Conservation (phyloP, 2,113 vertebrate species). For the Pachypanchax playfairii region DNA sequence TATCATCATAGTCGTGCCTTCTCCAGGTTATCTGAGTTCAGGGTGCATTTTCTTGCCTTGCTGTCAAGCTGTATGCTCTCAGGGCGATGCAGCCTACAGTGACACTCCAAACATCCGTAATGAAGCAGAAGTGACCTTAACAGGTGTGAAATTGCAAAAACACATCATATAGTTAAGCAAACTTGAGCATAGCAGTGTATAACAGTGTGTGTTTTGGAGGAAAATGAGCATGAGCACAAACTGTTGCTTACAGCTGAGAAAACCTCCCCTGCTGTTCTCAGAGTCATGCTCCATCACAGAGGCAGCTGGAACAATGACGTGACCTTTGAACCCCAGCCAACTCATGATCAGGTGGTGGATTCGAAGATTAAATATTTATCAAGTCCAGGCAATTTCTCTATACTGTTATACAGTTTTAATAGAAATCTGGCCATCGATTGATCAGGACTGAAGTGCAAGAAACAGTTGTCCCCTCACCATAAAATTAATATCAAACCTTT, state of each 20-base stretch:
- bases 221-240: conserved; percentile 17
- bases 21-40: conserved; percentile 64
- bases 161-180: conserved; percentile 28
- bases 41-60: conserved; percentile 32
- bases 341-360: conserved; percentile 60
- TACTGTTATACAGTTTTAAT: too few species aligned
- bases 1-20: conserved; percentile 7
- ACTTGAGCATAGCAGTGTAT: conserved; percentile 27
- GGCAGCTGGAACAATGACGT: conserved; percentile 68
- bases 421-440: too few species aligned
- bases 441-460: too few species aligned
- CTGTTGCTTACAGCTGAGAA: conserved; percentile 72
- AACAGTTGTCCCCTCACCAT: too few species aligned
- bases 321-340: conserved; percentile 70
- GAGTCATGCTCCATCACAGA: conserved; percentile 67
- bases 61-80: conserved; percentile 43
- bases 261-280: conserved; percentile 71
- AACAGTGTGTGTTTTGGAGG: conserved; percentile 29
- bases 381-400: conserved; percentile 39
- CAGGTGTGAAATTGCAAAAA: conserved; percentile 74
- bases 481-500: too few species aligned
- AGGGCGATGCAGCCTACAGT: conserved; percentile 55
- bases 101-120: conserved; percentile 61
- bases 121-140: conserved; percentile 57
- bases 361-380: conserved; percentile 72